Evolutionary conservation across 2,888 invertebrate genomes (phyloP).

Genomic region (Andrena minutula): DNA sequence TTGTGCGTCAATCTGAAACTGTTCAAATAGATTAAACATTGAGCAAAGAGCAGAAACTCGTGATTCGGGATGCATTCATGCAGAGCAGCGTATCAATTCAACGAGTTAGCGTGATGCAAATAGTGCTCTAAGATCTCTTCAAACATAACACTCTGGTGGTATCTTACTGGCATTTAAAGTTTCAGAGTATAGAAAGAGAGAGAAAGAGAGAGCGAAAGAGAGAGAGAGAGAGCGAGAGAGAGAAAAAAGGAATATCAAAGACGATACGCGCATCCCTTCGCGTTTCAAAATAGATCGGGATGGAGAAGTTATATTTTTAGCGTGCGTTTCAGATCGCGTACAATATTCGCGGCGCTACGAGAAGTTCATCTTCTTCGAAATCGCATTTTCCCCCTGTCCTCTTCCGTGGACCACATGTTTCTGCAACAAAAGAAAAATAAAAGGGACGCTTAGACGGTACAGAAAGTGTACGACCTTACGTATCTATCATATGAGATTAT

Average conservation of each 20-base stretch:
- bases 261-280: conserved; percentile 20
- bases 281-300: conserved; percentile 38
- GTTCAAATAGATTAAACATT: conserved; percentile 12
- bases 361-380: conserved; percentile 64
- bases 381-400: conserved; percentile 54
- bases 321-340: conserved; percentile 61
- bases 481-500: conserved; percentile 16
- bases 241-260: conserved; percentile 1
- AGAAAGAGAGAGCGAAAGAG: too few relatives aligned
- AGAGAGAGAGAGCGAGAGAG: background rate
- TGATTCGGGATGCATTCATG: conserved; percentile 3
- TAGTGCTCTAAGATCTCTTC: conserved; percentile 4
- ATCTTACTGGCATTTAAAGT: background rate
- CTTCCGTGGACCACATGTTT: conserved; percentile 54
- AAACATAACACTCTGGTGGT: background rate
- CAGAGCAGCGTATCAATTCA: conserved; percentile 3
- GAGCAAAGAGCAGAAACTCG: conserved; percentile 5
- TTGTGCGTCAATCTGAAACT: conserved; percentile 60
- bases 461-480: conserved; percentile 18
- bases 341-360: conserved; percentile 54
- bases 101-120: background rate
- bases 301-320: conserved; percentile 45
- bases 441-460: conserved; percentile 49
- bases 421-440: conserved; percentile 70
- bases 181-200: too few relatives aligned